phyloP scores from a whole-genome alignment of 2,113 vertebrate species.

The Redunca redunca region DNA sequence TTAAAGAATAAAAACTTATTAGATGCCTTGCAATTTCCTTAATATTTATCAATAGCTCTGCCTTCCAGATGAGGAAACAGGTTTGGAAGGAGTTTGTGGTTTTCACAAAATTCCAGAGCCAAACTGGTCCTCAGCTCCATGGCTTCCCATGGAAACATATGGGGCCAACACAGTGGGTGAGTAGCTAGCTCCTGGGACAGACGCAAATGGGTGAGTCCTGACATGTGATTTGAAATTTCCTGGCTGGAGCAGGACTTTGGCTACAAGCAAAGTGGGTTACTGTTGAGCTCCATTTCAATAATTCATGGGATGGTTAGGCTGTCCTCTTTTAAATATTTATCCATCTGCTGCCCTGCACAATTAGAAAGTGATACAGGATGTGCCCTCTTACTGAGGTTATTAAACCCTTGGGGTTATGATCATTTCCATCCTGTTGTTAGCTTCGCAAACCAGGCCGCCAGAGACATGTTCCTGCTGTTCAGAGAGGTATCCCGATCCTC shows the following conservation, averaged over 20 bases:
- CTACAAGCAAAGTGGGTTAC: neutral
- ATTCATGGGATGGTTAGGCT: conserved; percentile 1
- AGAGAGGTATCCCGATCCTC: neutral
- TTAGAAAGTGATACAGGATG: conserved; percentile 25
- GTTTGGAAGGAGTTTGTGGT: neutral
- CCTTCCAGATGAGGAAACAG: conserved; percentile 17
- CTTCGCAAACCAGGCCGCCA: neutral
- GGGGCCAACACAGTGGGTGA: fast-evolving
- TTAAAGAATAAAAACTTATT: neutral
- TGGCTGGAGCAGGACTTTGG: neutral
- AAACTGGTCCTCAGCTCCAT: neutral
- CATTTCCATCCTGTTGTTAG: neutral
- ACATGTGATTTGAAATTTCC: neutral
- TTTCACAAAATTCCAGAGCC: neutral
- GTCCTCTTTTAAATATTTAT: conserved; percentile 48
- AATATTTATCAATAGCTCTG: neutral
- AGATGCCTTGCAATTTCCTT: neutral
- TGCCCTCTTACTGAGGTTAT: conserved; percentile 11
- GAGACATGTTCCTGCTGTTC: neutral
- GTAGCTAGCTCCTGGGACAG: fast-evolving
- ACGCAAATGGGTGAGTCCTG: neutral
- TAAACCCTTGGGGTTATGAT: neutral
- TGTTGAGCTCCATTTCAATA: neutral
- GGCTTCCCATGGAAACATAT: neutral
- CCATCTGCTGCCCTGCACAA: neutral